Percentiles rank a stretch among this genome's conserved stretches.
These are phyloP conservation scores for Montipora cactus DNA, from an alignment of 64 coral and sea anemone genomes.

Conservation along the genomic window DNA sequence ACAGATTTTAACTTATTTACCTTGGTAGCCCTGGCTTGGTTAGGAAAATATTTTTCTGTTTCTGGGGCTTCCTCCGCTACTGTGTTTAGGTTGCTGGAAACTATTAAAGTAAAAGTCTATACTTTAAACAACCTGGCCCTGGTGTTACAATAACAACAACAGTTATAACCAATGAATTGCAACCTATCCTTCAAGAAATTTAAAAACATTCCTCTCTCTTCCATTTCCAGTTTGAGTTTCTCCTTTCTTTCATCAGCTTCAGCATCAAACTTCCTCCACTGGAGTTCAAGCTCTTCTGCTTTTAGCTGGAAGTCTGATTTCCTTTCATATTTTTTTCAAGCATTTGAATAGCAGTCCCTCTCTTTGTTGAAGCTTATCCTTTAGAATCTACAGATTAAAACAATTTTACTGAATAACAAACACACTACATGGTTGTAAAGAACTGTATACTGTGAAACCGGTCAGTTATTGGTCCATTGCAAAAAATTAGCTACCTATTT, in stretches of 20 bases:
- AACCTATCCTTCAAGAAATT: slow-evolving; percentile 22
- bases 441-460: neutral
- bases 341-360: slow-evolving; percentile 6
- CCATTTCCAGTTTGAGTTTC: slow-evolving; percentile 20
- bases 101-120: neutral
- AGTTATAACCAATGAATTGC: neutral
- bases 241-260: slow-evolving; percentile 19
- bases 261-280: slow-evolving; percentile 22
- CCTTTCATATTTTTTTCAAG: neutral
- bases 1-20: too few relatives aligned
- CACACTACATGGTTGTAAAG: slow-evolving; percentile 13
- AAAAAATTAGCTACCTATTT: neutral
- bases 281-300: slow-evolving; percentile 22
- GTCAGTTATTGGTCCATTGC: neutral
- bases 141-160: slow-evolving; percentile 7
- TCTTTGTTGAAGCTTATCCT: slow-evolving; percentile 9
- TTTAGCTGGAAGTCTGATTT: slow-evolving; percentile 4
- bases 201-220: slow-evolving; percentile 54
- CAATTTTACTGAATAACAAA: slow-evolving; percentile 19
- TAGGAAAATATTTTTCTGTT: too few relatives aligned
- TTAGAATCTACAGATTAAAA: neutral
- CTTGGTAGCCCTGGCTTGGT: too few relatives aligned
- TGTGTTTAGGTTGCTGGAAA: too few relatives aligned
- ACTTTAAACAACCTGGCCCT: slow-evolving; percentile 10
- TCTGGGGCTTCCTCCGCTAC: too few relatives aligned